Conservation (phyloP, 2,797 vertebrate species). For the Eleutherodactylus coqui region DNA sequence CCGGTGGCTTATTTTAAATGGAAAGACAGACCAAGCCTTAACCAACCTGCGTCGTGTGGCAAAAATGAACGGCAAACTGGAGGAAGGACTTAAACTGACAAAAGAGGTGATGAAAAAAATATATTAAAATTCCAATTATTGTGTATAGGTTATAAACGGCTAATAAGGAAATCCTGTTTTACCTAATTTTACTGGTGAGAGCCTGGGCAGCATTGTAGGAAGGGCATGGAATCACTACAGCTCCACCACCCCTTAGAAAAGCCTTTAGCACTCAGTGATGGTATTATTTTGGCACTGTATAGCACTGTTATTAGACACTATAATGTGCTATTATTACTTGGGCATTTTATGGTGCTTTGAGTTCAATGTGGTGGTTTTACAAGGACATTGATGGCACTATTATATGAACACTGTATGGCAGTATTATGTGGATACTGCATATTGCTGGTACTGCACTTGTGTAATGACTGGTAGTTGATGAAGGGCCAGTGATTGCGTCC, state of each 20-base stretch:
- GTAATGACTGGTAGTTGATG: background rate
- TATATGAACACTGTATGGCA: background rate
- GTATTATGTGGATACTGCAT: background rate
- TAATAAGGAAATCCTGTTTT: background rate
- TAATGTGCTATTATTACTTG: too few species aligned
- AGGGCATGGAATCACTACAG: background rate
- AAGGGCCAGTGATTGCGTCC: background rate
- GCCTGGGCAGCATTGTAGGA: background rate
- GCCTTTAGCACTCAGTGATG: background rate
- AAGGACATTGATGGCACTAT: background rate
- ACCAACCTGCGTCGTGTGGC: conserved; percentile 34
- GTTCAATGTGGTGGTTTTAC: background rate
- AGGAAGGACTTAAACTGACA: conserved; percentile 25
- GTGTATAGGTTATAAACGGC: background rate
- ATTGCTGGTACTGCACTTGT: background rate
- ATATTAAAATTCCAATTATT: background rate
- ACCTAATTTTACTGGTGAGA: background rate
- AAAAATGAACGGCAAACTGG: conserved; percentile 21
- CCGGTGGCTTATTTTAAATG: conserved; percentile 47
- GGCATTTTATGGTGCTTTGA: background rate
- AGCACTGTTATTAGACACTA: too few species aligned
- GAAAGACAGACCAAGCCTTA: conserved; percentile 22
- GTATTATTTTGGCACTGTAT: background rate
- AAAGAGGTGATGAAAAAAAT: conserved; percentile 30
- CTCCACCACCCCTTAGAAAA: too few species aligned